These are phyloP conservation scores for Caloenas nicobarica DNA, from an alignment of 2,113 vertebrate species.

Conservation along the genomic window DNA sequence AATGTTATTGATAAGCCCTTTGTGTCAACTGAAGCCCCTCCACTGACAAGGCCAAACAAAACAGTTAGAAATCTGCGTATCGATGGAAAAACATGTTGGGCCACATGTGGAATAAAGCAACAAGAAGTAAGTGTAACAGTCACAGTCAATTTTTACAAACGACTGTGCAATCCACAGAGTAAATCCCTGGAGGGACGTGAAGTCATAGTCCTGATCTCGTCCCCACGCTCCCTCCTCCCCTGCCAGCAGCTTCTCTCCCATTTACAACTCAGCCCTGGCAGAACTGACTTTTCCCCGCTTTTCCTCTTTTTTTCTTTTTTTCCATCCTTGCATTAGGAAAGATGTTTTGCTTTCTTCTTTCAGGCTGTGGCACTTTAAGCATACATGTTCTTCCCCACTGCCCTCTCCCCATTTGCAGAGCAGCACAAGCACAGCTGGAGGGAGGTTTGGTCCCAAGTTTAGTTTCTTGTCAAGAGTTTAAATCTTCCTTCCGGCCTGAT, in stretches of 20 bases:
- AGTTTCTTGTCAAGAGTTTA: not conserved
- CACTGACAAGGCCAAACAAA: slow-evolving; percentile 64
- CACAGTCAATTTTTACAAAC: slow-evolving; percentile 42
- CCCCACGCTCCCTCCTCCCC: not conserved
- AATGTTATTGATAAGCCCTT: slow-evolving; percentile 69
- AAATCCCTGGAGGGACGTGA: not conserved
- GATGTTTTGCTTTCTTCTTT: not conserved
- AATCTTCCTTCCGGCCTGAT: not conserved
- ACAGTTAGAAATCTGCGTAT: slow-evolving; percentile 49
- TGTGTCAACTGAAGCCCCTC: slow-evolving; percentile 49
- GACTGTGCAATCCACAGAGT: slow-evolving; percentile 1
- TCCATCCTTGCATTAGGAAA: not conserved
- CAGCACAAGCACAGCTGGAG: not conserved
- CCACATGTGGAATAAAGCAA: slow-evolving; percentile 11
- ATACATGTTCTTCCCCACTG: not conserved
- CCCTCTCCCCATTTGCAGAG: not conserved
- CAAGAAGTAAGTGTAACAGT: slow-evolving; percentile 31
- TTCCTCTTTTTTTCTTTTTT: not conserved
- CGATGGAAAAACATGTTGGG: slow-evolving; percentile 36
- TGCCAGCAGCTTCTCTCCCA: not conserved
- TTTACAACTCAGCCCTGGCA: not conserved
- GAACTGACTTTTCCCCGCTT: not conserved
- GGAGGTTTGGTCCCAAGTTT: not conserved
- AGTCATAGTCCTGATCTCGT: slow-evolving; percentile 12
- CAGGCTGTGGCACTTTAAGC: not conserved